Evolutionary conservation across 2,797 vertebrate genomes (phyloP).

Genomic region (Oceanodroma leucorhoa): DNA sequence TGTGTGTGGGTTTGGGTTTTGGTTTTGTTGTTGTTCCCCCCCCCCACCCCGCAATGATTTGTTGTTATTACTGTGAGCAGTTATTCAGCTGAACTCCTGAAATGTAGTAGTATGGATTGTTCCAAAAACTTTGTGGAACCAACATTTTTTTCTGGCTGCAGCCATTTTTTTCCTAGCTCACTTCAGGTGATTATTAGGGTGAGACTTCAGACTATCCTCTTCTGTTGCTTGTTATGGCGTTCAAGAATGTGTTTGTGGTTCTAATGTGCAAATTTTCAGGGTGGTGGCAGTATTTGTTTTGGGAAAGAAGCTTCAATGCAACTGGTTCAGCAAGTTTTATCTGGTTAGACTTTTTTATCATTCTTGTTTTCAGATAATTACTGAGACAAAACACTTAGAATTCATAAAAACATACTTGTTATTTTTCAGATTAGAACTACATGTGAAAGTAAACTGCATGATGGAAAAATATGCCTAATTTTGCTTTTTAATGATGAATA

Average conservation of each 20-base stretch:
- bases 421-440: neutral
- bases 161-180: neutral
- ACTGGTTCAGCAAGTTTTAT: slow-evolving; percentile 25
- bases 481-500: neutral
- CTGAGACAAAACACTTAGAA: neutral
- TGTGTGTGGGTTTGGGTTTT: neutral
- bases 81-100: neutral
- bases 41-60: neutral
- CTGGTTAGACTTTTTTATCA: neutral
- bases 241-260: slow-evolving; percentile 26
- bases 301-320: slow-evolving; percentile 11
- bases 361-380: slow-evolving; percentile 6
- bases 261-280: slow-evolving; percentile 14
- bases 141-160: neutral
- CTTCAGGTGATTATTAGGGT: neutral
- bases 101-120: neutral
- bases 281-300: slow-evolving; percentile 43
- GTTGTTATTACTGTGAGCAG: neutral
- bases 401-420: neutral
- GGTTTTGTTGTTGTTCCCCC: neutral
- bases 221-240: neutral
- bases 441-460: neutral
- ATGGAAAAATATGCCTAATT: neutral
- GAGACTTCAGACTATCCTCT: neutral
- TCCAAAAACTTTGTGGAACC: neutral